These are phyloP conservation scores for Adrianichthys oophorus DNA, from an alignment of 2,797 vertebrate genomes.

Conservation along the genomic window DNA sequence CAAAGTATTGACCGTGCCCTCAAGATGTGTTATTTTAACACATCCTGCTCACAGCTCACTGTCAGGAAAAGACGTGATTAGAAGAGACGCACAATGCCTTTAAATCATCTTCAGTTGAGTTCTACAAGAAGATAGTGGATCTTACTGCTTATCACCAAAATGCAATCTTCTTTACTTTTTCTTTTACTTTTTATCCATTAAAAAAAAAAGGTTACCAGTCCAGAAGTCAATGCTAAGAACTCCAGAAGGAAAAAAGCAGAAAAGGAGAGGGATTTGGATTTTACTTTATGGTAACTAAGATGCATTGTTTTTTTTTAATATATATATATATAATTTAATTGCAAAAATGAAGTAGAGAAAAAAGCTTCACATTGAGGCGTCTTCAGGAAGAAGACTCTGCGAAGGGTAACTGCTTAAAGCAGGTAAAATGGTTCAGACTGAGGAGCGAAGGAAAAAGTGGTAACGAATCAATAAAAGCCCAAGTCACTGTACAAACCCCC, in stretches of 20 bases:
- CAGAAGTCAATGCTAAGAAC: too few species aligned
- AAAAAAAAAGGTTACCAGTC: too few species aligned
- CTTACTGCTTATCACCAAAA: conserved; percentile 29
- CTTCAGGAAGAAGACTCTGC: conserved; percentile 16
- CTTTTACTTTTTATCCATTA: too few species aligned
- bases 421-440: conserved; percentile 25
- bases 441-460: conserved; percentile 4
- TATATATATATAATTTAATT: conserved; percentile 25
- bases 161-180: conserved; percentile 1
- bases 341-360: conserved; percentile 20
- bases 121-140: conserved; percentile 20
- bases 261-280: too few species aligned
- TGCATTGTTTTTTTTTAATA: too few species aligned
- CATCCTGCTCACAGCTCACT: conserved; percentile 10
- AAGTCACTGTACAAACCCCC: background rate
- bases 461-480: conserved; percentile 4
- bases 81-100: conserved; percentile 3
- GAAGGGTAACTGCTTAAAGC: conserved; percentile 32
- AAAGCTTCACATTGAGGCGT: conserved; percentile 9
- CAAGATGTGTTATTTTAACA: conserved; percentile 27
- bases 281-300: too few species aligned
- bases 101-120: conserved; percentile 14
- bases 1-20: conserved; percentile 18
- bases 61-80: conserved; percentile 17
- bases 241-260: too few species aligned